Conservation (phyloP, 2,113 vertebrate species). For the Eulacestoma nigropectus region DNA sequence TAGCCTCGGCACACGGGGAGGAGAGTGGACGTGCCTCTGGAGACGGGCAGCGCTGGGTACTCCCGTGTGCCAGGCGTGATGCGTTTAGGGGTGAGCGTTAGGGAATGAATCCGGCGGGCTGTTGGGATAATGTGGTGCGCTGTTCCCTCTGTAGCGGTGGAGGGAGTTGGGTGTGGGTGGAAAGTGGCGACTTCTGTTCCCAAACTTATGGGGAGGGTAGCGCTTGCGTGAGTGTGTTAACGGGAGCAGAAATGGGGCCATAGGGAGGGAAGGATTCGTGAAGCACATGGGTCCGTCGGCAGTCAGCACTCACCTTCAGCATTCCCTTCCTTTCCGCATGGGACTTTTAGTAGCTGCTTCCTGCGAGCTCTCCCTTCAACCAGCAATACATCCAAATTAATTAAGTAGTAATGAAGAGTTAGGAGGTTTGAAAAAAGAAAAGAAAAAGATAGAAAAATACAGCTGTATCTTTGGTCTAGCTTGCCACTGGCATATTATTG, state of each 20-base stretch:
- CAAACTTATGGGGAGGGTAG: background rate
- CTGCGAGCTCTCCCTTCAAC: background rate
- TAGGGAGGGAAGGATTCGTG: background rate
- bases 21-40: fast-evolving
- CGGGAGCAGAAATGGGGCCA: background rate
- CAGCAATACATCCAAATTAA: background rate
- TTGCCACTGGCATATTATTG: background rate
- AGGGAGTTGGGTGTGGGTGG: background rate
- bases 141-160: too few relatives aligned
- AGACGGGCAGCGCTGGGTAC: fast-evolving
- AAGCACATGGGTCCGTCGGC: background rate
- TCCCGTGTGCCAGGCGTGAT: fast-evolving
- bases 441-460: background rate
- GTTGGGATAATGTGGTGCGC: fast-evolving
- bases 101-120: background rate
- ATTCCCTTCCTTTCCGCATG: background rate
- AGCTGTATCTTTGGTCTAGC: background rate
- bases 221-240: background rate
- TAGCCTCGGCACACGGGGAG: background rate
- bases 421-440: background rate
- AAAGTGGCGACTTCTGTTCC: background rate
- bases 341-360: background rate
- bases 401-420: background rate
- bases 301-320: background rate
- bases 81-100: fast-evolving